Conservation (phyloP, 2,113 vertebrate species). For the Emberiza fucata region DNA sequence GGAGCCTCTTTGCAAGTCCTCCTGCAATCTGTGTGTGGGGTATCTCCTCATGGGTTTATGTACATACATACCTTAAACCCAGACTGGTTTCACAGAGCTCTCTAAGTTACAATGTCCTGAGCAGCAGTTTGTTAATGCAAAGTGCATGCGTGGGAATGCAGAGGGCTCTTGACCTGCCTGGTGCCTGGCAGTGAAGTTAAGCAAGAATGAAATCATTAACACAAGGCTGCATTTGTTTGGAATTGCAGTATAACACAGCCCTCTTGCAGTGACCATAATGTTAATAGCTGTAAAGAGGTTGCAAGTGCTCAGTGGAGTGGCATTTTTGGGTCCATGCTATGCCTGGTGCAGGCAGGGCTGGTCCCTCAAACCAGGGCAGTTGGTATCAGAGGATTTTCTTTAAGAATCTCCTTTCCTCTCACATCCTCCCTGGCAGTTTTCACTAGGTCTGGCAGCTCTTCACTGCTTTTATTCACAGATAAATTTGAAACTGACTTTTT, state of each 20-base stretch:
- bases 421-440: neutral
- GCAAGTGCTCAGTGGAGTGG: neutral
- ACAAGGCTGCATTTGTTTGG: neutral
- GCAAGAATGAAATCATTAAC: neutral
- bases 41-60: neutral
- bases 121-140: neutral
- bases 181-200: neutral
- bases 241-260: neutral
- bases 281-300: neutral
- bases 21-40: fast-evolving
- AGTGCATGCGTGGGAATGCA: neutral
- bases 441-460: neutral
- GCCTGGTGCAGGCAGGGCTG: fast-evolving
- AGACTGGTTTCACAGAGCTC: neutral
- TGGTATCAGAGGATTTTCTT: neutral
- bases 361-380: fast-evolving
- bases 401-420: neutral
- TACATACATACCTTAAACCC: neutral
- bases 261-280: neutral
- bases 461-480: neutral
- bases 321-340: neutral
- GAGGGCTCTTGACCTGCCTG: neutral
- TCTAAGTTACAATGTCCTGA: neutral
- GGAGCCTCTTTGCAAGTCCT: neutral
- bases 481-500: neutral